Conservation (phyloP, 1,140 invertebrate species). For the Drosophila subobscura region DNA sequence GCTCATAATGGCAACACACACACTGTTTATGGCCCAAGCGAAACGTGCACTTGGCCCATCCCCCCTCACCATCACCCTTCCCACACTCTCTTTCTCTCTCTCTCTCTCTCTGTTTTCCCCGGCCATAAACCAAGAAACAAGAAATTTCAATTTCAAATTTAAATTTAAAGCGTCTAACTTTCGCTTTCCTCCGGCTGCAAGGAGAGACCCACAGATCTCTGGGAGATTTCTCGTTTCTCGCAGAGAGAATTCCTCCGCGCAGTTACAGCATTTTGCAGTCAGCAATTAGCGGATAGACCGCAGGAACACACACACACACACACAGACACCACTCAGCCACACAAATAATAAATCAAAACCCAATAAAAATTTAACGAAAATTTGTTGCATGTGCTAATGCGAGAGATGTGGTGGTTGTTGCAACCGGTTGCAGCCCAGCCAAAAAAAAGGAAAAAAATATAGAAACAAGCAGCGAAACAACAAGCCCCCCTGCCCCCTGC, state of each 20-base stretch:
- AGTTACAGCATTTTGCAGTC: constrained; percentile 52
- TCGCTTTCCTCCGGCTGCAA: constrained; percentile 51
- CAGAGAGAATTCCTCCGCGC: constrained; percentile 45
- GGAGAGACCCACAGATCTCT: constrained; percentile 10
- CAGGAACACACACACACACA: constrained; percentile 32
- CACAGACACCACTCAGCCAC: constrained; percentile 9
- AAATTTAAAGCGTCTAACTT: constrained; percentile 56
- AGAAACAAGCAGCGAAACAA: constrained; percentile 14
- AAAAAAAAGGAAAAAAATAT: constrained; percentile 38
- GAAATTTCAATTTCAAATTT: constrained; percentile 61
- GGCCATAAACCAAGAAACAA: constrained; percentile 42
- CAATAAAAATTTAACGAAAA: constrained; percentile 63
- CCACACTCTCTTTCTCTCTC: no score
- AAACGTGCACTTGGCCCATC: constrained; percentile 54
- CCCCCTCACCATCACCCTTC: neutral
- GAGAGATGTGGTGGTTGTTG: constrained; percentile 48
- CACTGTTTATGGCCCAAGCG: constrained; percentile 59
- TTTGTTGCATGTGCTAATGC: constrained; percentile 53
- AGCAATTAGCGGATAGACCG: constrained; percentile 53
- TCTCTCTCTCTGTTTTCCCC: constrained; percentile 41
- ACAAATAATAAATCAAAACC: constrained; percentile 65
- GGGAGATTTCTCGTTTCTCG: constrained; percentile 40
- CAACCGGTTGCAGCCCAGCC: constrained; percentile 70
- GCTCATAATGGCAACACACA: constrained; percentile 51
- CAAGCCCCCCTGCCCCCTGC: constrained; percentile 4